Conservation (phyloP, 2,113 vertebrate species). For the Bubo scandiacus region DNA sequence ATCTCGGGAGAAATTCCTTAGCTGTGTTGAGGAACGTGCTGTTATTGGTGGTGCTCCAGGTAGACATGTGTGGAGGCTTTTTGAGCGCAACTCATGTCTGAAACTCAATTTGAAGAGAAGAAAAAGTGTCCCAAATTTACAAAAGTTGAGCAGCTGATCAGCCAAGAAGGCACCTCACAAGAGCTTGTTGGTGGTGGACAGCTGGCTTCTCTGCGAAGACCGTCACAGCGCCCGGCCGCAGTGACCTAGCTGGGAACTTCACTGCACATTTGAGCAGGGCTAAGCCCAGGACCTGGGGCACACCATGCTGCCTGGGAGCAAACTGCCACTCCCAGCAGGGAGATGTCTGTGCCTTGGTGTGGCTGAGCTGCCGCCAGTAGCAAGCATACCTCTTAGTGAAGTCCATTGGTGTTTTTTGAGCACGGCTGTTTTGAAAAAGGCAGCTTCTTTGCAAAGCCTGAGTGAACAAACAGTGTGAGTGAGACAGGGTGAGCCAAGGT, state of each 20-base stretch:
- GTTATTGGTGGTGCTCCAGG: background rate
- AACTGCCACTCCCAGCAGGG: background rate
- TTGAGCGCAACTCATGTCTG: background rate
- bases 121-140: background rate
- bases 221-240: rapidly evolving
- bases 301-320: background rate
- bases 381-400: background rate
- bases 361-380: background rate
- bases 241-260: background rate
- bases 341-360: rapidly evolving
- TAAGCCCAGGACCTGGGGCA: background rate
- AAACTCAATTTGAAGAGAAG: background rate
- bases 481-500: background rate
- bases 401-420: background rate
- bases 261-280: rapidly evolving
- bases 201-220: background rate
- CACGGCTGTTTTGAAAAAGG: background rate
- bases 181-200: rapidly evolving
- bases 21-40: background rate
- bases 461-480: background rate
- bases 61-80: background rate
- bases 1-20: background rate
- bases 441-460: background rate
- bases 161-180: background rate
- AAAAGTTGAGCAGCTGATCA: background rate